Evolutionary conservation across 2,113 vertebrate species (phyloP).

Genomic region (rabbit (Oryctolagus cuniculus)): mOryCun1.1 NC_091450.1:45819501-45820000

Average conservation of each 20-base stretch:
- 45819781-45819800: neutral
- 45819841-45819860: neutral
- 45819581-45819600: neutral
- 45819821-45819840: neutral
- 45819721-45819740: neutral
- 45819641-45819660: neutral
- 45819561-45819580: constrained; percentile 1
- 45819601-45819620: neutral
- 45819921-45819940: neutral
- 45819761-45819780: neutral
- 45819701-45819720: neutral
- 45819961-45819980: too few species aligned
- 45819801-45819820: neutral
- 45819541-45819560: neutral
- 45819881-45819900: neutral
- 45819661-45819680: neutral
- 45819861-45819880: too few species aligned
- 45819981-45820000: too few species aligned
- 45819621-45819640: neutral
- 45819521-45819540: neutral
- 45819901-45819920: neutral
- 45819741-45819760: neutral
- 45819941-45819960: neutral
- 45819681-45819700: neutral
- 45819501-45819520: neutral